A percentile compares a stretch with the other conserved stretches of the same genome.
phyloP scores from a whole-genome alignment of 2,888 invertebrate species.

The Glyphotaelius pellucidus region DNA sequence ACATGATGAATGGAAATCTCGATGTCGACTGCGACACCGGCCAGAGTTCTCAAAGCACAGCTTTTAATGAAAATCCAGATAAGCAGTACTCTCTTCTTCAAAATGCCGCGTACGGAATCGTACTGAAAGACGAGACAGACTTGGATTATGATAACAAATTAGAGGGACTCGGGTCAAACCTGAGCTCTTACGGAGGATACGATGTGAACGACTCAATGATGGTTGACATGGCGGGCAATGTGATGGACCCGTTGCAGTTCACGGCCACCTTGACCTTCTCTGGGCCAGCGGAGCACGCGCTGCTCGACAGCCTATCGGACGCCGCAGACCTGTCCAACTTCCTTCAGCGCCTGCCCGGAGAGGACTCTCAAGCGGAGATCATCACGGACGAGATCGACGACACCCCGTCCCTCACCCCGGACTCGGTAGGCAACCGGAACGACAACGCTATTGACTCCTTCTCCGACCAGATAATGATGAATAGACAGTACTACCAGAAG shows the following conservation, averaged over 20 bases:
- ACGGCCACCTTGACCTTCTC: conserved; percentile 89
- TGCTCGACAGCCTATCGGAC: conserved; percentile 87
- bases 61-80: conserved; percentile 74
- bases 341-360: conserved; percentile 82
- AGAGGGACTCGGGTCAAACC: conserved; percentile 78
- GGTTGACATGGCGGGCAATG: conserved; percentile 87
- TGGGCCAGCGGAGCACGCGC: conserved; percentile 85
- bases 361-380: conserved; percentile 81
- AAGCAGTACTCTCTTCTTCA: conserved; percentile 89
- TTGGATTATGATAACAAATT: conserved; percentile 86
- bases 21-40: conserved; percentile 88
- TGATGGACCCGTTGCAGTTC: conserved; percentile 89
- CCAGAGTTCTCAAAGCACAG: conserved; percentile 74
- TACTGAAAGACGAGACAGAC: conserved; percentile 89
- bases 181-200: conserved; percentile 81
- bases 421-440: conserved; percentile 78
- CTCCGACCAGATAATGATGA: conserved; percentile 85
- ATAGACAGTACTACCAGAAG: conserved; percentile 78
- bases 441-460: conserved; percentile 84
- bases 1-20: conserved; percentile 82
- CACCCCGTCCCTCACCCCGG: conserved; percentile 84
- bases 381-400: conserved; percentile 84
- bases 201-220: conserved; percentile 87
- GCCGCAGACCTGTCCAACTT: conserved; percentile 87
- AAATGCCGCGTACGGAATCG: conserved; percentile 88